Conservation (phyloP, 2,113 vertebrate species). For the Hyaena hyaena region DNA sequence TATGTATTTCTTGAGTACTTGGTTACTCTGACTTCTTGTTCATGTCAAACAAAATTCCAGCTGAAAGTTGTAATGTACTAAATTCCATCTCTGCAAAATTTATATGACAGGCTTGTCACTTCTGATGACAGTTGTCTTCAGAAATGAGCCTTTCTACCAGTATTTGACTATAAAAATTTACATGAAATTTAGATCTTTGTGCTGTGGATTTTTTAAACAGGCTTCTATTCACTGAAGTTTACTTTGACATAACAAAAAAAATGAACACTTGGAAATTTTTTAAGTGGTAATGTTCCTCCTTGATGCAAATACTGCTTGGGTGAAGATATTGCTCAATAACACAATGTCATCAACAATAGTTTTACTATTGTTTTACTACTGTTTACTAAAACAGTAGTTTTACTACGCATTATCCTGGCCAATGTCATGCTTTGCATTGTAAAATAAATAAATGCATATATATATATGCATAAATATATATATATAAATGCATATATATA, state of each 20-base stretch:
- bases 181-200: neutral
- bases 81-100: constrained; percentile 39
- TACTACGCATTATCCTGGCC: neutral
- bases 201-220: neutral
- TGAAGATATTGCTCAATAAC: neutral
- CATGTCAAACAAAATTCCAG: constrained; percentile 37
- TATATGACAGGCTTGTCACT: constrained; percentile 33
- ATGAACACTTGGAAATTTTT: neutral
- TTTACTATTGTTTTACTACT: neutral
- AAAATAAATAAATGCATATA: no score
- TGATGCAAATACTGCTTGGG: neutral
- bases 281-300: neutral
- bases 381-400: neutral
- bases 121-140: constrained; percentile 7
- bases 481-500: no score
- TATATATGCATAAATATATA: no score
- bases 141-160: constrained; percentile 6
- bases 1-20: constrained; percentile 51
- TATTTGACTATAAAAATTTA: neutral
- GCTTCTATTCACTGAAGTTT: neutral
- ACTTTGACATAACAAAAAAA: neutral
- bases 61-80: constrained; percentile 36
- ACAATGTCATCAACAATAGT: neutral
- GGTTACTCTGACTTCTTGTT: constrained; percentile 49
- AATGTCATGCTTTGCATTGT: neutral